Conservation (phyloP, 2,888 invertebrate species). For the Cotesia congregata region DNA sequence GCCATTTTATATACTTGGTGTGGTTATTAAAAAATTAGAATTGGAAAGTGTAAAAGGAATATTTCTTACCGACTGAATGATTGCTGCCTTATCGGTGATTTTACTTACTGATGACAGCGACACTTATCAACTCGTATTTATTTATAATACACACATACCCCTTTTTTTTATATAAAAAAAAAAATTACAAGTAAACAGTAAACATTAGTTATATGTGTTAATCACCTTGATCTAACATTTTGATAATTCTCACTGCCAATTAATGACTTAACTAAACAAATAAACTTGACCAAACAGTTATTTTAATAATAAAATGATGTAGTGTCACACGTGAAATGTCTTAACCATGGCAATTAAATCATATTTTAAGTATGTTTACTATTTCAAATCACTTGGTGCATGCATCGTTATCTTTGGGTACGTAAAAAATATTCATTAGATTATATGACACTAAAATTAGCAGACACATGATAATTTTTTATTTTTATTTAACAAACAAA, state of each 20-base stretch:
- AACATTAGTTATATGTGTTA: no score
- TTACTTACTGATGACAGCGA: no score
- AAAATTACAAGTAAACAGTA: no score
- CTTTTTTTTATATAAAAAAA: no score
- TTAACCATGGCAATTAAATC: conserved; percentile 34
- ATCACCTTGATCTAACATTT: neutral
- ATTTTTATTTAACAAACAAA: no score
- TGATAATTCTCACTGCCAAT: neutral
- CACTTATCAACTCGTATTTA: no score
- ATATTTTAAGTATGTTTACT: conserved; percentile 52
- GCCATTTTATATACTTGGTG: conserved; percentile 41
- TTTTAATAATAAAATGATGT: neutral
- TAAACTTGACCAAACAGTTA: neutral
- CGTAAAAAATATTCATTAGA: conserved; percentile 30
- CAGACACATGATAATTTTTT: no score
- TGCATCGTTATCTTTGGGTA: conserved; percentile 63
- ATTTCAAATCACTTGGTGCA: conserved; percentile 61
- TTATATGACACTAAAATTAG: no score
- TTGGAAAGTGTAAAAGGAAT: neutral
- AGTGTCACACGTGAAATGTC: neutral
- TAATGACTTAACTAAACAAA: neutral
- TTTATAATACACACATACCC: no score
- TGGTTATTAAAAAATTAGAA: neutral
- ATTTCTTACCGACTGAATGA: neutral
- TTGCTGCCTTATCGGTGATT: neutral